These are phyloP conservation scores for Xiphorhynchus elegans DNA, from an alignment of 2,113 vertebrate genomes.

Conservation along the genomic window DNA sequence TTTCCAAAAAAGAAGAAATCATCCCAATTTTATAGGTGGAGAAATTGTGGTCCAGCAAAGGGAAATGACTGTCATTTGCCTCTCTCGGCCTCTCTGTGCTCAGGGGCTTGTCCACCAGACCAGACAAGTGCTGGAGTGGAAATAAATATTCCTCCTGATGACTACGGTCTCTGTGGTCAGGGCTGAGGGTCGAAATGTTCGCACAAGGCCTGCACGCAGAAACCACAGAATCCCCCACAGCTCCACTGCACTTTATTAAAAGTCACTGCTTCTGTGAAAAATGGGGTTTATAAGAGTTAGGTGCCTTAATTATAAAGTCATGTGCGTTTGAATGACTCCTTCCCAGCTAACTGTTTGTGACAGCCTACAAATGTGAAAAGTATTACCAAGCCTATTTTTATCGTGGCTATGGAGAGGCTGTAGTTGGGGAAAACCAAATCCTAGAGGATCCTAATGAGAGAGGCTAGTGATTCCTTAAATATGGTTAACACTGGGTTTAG, in stretches of 20 bases:
- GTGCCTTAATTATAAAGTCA: conserved; percentile 67
- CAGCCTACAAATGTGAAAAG: conserved; percentile 75
- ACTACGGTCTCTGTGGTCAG: conserved; percentile 66
- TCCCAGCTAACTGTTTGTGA: conserved; percentile 56
- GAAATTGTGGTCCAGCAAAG: background rate
- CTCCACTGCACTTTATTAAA: conserved; percentile 62
- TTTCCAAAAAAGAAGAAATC: too few relatives aligned
- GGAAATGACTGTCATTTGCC: background rate
- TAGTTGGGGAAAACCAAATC: conserved; percentile 40
- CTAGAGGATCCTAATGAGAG: conserved; percentile 65
- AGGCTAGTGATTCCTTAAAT: conserved; percentile 62
- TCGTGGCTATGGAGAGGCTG: conserved; percentile 56
- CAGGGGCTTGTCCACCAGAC: background rate
- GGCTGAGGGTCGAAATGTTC: conserved; percentile 59
- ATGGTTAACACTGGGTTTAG: conserved; percentile 3
- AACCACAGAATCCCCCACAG: conserved; percentile 70
- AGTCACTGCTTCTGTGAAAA: conserved; percentile 59
- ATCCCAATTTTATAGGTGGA: background rate
- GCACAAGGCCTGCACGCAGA: conserved; percentile 44
- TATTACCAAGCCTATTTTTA: conserved; percentile 74
- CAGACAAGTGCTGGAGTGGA: conserved; percentile 47
- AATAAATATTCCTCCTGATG: conserved; percentile 67
- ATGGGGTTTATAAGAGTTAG: conserved; percentile 49
- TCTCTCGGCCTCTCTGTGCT: background rate
- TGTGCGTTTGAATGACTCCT: conserved; percentile 54